Conservation (phyloP, 2,888 invertebrate genomes). For the Leistus spinibarbis region DNA sequence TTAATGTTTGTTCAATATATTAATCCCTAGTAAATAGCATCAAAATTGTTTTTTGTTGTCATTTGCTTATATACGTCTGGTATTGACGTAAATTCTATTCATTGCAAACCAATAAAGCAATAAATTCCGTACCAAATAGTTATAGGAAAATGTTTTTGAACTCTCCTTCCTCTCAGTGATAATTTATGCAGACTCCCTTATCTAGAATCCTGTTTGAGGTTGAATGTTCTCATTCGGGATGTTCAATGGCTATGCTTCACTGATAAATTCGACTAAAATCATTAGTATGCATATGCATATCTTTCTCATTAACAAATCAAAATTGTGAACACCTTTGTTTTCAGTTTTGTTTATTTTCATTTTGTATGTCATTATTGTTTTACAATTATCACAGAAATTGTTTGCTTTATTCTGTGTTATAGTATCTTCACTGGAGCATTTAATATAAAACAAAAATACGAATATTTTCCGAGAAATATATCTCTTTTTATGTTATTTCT, state of each 20-base stretch:
- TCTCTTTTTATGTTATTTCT: no score
- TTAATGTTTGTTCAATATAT: no score
- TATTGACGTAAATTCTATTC: not conserved
- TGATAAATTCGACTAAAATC: not conserved
- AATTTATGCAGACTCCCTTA: not conserved
- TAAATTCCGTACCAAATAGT: not conserved
- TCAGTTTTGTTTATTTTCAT: no score
- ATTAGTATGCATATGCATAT: not conserved
- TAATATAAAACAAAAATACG: no score
- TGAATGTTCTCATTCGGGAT: not conserved
- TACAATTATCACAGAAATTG: no score
- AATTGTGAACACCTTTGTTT: not conserved
- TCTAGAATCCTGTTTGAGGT: not conserved
- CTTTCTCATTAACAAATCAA: not conserved
- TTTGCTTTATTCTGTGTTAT: no score
- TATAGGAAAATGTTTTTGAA: not conserved
- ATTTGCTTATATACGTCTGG: not conserved
- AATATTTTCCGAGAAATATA: no score
- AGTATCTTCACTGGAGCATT: no score
- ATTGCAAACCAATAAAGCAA: not conserved
- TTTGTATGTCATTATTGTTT: no score
- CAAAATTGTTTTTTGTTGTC: no score
- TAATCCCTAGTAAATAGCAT: no score
- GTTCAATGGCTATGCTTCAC: not conserved
- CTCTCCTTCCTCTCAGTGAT: not conserved